Evolutionary conservation across 2,113 vertebrate species (phyloP).

Genomic region (Carassius auratus): DNA sequence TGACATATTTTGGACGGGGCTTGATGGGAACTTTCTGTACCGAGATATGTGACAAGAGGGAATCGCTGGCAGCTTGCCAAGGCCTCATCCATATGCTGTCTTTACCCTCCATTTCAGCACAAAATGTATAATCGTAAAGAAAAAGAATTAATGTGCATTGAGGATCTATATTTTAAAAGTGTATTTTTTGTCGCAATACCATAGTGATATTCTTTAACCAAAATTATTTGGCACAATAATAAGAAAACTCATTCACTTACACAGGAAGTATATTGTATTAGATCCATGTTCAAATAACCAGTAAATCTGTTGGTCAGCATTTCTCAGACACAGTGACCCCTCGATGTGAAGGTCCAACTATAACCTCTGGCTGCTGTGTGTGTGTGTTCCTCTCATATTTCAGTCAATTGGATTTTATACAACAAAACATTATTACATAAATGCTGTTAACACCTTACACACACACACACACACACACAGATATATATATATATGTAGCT

Average conservation of each 20-base stretch:
- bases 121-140: neutral
- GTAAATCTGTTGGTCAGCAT: constrained; percentile 6
- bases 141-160: neutral
- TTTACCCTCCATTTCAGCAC: constrained; percentile 37
- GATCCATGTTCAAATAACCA: neutral
- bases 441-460: neutral
- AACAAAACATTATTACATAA: constrained; percentile 1
- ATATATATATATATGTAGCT: neutral
- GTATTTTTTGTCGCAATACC: neutral
- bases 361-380: neutral
- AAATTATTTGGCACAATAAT: neutral
- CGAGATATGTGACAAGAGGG: constrained; percentile 37
- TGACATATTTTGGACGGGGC: constrained; percentile 32
- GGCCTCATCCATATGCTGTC: constrained; percentile 45
- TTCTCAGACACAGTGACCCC: constrained; percentile 7
- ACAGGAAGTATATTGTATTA: neutral
- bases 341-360: neutral
- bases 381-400: constrained; percentile 1
- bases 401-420: neutral
- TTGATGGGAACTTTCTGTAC: constrained; percentile 45
- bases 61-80: constrained; percentile 37
- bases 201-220: neutral
- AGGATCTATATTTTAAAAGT: neutral
- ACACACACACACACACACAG: neutral
- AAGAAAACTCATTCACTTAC: neutral